Evolutionary conservation across 1,140 invertebrate species (phyloP), one percentile per base, ranked within the genome.

Genomic region (Conus ventricosus): DNA sequence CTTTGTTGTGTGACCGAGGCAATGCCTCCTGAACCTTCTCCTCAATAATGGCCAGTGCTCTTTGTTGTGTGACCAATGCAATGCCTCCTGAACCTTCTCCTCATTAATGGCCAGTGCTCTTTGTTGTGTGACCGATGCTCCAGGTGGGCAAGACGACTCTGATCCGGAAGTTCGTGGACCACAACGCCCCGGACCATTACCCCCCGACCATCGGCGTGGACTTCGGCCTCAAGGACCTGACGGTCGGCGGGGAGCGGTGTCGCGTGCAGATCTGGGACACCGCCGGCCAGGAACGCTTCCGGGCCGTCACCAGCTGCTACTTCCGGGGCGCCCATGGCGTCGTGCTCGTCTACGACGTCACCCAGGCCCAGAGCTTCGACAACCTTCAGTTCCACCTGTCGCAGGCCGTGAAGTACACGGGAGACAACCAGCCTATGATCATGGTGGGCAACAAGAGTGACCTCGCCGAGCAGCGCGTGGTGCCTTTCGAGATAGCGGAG

Each of bases 301-400:
- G 85, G 53, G 85, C 85, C 39, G 85, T 87, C 85, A 87, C 85
- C 85, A 87, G 85, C 85, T 87, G 85, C 75, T 87, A 87, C 85
- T 87, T 87, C 85, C 71, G 85, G 54, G 85, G 85, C 25, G 71
- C 85, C 17, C 85, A 87, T 54, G 85, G 85, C 71, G 85, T 87
- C 51, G 75, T 87, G 7, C 75, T 87, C 5, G 85, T 87, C 63
- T 87, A 87, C 54, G 85, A 87, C 85, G 85, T 87, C 17, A 87
- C 85, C 11, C 85, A 87, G n/a, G 54, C 54, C n/a, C 39, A 27
- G 11, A 87, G 71, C 23, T 87, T 87, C 71, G 85, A 87, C 75
- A 87, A 87, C 85, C 39, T 87, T 20, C 85, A 80, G 71, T 87
- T 87, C 71, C 85, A 87, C 53, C 75, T 87, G 20, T 53, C 85